Evolutionary conservation across 1,140 invertebrate species (phyloP).

Genomic region (Bombus impatiens): DNA sequence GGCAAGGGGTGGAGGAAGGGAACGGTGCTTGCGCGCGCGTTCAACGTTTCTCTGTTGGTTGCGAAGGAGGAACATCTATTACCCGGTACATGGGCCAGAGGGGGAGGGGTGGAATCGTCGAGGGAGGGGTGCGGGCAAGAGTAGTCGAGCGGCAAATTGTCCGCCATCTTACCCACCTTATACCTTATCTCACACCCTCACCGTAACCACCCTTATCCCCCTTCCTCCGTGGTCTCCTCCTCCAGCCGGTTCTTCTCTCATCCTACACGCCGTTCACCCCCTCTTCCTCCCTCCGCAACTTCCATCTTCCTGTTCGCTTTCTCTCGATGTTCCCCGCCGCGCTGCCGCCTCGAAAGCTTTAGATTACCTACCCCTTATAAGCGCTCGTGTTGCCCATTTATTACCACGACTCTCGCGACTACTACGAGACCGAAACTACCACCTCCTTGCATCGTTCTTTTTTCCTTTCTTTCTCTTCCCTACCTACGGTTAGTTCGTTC

Average conservation of each 20-base stretch:
- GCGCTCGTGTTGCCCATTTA: constrained; percentile 82
- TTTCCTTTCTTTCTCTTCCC: constrained; percentile 16
- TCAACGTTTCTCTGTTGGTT: constrained; percentile 68
- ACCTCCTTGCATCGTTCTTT: constrained; percentile 60
- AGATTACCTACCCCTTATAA: constrained; percentile 82
- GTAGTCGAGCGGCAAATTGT: constrained; percentile 83
- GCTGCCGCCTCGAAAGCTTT: constrained; percentile 78
- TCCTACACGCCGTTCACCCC: constrained; percentile 49
- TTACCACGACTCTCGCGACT: constrained; percentile 79
- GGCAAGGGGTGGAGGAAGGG: background rate
- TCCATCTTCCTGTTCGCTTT: constrained; percentile 57
- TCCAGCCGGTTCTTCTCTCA: constrained; percentile 64
- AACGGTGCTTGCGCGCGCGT: constrained; percentile 65
- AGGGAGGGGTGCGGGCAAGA: constrained; percentile 79
- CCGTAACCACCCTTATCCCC: constrained; percentile 66
- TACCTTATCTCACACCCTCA: constrained; percentile 77
- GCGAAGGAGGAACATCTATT: constrained; percentile 81
- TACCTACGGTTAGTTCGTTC: background rate
- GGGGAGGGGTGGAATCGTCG: constrained; percentile 72
- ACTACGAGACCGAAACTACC: constrained; percentile 74
- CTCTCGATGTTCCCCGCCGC: constrained; percentile 59
- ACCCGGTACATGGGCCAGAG: constrained; percentile 76
- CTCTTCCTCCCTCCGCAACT: constrained; percentile 27
- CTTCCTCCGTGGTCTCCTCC: constrained; percentile 55
- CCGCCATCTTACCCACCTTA: constrained; percentile 83